Evolutionary conservation across 2,888 invertebrate species (phyloP).

Genomic region (Orchesella flavescens): DNA sequence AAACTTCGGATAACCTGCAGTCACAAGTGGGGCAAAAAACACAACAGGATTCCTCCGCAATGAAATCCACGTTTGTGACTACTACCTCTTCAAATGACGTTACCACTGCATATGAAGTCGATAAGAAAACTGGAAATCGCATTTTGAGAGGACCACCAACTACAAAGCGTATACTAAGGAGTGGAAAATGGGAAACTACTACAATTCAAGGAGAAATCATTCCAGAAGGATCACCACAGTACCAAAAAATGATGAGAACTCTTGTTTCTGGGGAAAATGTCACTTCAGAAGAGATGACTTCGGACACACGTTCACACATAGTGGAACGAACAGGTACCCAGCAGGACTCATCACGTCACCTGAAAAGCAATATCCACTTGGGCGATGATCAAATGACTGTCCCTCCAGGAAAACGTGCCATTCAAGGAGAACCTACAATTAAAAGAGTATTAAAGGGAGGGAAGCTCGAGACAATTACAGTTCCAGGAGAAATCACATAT

Average conservation of each 20-base stretch:
- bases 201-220: slow-evolving; percentile 55
- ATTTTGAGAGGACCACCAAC: slow-evolving; percentile 39
- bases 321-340: background rate
- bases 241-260: slow-evolving; percentile 22
- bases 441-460: slow-evolving; percentile 68
- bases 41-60: background rate
- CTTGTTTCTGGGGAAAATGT: background rate
- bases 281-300: background rate
- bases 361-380: slow-evolving; percentile 26
- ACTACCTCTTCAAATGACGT: background rate
- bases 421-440: slow-evolving; percentile 41
- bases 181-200: slow-evolving; percentile 67
- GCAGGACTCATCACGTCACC: slow-evolving; percentile 18
- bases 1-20: no score
- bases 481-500: slow-evolving; percentile 58
- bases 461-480: slow-evolving; percentile 62
- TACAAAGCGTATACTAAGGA: slow-evolving; percentile 61
- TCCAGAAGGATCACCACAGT: slow-evolving; percentile 28
- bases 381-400: slow-evolving; percentile 28
- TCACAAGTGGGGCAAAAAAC: no score
- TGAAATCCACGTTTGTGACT: background rate
- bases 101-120: slow-evolving; percentile 29
- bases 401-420: slow-evolving; percentile 34
- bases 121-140: slow-evolving; percentile 39
- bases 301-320: background rate